phyloP scores from a whole-genome alignment of 2,888 invertebrate species.

The Tenodera sinensis region DNA sequence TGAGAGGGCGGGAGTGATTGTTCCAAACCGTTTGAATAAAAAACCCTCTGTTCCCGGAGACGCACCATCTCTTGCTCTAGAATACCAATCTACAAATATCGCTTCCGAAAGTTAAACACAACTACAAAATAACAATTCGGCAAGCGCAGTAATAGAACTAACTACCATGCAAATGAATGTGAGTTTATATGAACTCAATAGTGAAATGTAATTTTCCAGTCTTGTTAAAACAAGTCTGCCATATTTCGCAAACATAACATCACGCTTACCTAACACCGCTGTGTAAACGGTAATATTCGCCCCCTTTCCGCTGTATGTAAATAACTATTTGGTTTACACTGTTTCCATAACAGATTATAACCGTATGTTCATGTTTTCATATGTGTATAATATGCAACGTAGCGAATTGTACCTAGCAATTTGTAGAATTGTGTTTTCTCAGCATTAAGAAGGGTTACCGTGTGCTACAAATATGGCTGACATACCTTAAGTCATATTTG shows the following conservation, averaged over 20 bases:
- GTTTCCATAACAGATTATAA: background rate
- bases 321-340: background rate
- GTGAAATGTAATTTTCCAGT: background rate
- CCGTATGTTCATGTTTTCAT: background rate
- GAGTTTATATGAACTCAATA: background rate
- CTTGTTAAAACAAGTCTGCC: background rate
- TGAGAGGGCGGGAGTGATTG: too few relatives aligned
- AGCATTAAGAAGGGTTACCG: too few relatives aligned
- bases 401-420: background rate
- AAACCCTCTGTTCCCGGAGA: too few relatives aligned
- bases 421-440: too few relatives aligned
- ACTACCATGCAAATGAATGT: background rate
- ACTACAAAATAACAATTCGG: background rate
- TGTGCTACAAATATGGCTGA: too few relatives aligned
- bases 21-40: too few relatives aligned
- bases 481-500: too few relatives aligned
- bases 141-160: background rate
- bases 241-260: background rate
- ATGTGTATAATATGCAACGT: background rate
- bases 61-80: too few relatives aligned
- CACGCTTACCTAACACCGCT: background rate
- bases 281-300: background rate
- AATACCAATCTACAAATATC: background rate
- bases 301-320: background rate
- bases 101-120: background rate